Conservation (phyloP, 2,113 vertebrate species). For the Nicator chloris region DNA sequence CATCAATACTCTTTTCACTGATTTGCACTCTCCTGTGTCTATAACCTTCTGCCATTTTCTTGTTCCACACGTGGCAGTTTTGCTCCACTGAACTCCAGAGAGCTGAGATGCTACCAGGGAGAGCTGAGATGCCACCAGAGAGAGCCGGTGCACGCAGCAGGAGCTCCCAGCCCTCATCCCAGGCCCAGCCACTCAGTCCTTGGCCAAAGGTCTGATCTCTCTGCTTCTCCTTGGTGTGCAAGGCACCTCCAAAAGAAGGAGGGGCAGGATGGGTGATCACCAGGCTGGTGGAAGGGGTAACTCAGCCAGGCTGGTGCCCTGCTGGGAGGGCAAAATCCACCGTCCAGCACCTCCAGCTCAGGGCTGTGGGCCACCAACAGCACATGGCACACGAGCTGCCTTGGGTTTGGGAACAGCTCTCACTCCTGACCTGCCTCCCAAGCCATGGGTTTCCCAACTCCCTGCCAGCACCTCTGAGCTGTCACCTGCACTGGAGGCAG, state of each 20-base stretch:
- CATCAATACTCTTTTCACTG: background rate
- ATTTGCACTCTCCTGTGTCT: background rate
- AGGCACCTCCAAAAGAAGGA: background rate
- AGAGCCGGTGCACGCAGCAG: rapidly evolving
- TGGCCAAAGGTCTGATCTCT: background rate
- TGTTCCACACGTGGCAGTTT: rapidly evolving
- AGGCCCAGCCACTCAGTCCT: background rate
- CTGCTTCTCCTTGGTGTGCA: background rate
- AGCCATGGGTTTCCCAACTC: rapidly evolving
- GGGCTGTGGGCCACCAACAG: background rate
- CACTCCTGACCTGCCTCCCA: rapidly evolving
- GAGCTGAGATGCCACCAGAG: background rate
- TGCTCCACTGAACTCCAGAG: background rate
- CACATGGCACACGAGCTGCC: rapidly evolving
- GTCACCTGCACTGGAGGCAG: background rate
- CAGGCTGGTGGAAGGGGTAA: background rate
- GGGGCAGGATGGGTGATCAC: background rate
- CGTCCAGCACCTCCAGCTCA: rapidly evolving
- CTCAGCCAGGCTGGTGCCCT: background rate
- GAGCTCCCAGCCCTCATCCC: background rate
- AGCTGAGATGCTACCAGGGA: background rate
- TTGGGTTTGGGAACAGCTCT: rapidly evolving
- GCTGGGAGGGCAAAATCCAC: background rate
- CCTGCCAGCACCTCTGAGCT: background rate
- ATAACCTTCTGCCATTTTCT: background rate